A percentile compares a stretch with the other conserved stretches of the same genome.
phyloP scores from a whole-genome alignment of 2,797 vertebrate species.

The Lithobates pipiens region DNA sequence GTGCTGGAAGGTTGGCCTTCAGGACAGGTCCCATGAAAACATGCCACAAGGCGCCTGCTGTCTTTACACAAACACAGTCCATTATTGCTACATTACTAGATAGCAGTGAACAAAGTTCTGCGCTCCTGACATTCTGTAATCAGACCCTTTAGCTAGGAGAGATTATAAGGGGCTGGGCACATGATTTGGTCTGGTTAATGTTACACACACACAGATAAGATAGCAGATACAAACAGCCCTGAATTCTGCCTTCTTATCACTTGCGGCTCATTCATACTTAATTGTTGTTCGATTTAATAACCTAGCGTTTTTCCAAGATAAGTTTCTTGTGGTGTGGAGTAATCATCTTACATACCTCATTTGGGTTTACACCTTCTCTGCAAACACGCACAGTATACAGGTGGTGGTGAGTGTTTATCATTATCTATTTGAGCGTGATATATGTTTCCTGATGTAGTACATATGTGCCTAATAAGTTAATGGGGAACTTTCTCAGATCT shows the following conservation, averaged over 20 bases:
- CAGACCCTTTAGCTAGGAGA: slow-evolving; percentile 65
- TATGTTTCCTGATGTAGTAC: not conserved
- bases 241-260: slow-evolving; percentile 72
- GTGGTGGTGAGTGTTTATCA: slow-evolving; percentile 25
- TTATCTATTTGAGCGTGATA: not conserved
- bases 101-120: slow-evolving; percentile 70
- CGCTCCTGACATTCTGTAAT: slow-evolving; percentile 63
- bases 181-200: slow-evolving; percentile 71
- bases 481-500: not conserved
- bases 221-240: slow-evolving; percentile 70
- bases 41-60: slow-evolving; percentile 40
- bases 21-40: slow-evolving; percentile 13
- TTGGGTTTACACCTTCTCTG: slow-evolving; percentile 34
- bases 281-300: slow-evolving; percentile 71
- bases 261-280: slow-evolving; percentile 71
- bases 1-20: not conserved
- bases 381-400: slow-evolving; percentile 6
- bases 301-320: slow-evolving; percentile 68
- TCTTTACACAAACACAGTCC: slow-evolving; percentile 54
- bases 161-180: slow-evolving; percentile 64
- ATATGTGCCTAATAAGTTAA: no score
- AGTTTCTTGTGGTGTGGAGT: slow-evolving; percentile 63
- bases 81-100: slow-evolving; percentile 64
- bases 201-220: slow-evolving; percentile 71
- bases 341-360: slow-evolving; percentile 50